Conservation (phyloP, 2,113 vertebrate species). For the Labeo rohita region DNA sequence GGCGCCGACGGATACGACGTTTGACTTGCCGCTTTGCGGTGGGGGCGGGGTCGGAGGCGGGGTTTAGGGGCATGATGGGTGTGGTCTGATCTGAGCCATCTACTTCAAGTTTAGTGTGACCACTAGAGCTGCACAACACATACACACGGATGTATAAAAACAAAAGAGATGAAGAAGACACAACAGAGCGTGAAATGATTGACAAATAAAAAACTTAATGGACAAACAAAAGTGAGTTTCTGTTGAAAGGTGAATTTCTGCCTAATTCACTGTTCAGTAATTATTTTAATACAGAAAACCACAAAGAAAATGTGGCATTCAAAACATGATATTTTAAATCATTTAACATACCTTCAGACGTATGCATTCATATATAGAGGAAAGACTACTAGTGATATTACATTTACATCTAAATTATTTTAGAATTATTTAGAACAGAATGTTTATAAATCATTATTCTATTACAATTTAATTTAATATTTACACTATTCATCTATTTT, state of each 20-base stretch:
- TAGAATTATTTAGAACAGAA: too few relatives aligned
- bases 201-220: background rate
- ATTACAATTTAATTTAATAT: background rate
- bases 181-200: constrained; percentile 26
- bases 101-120: constrained; percentile 82
- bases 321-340: background rate
- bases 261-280: background rate
- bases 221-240: background rate
- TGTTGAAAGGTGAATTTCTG: background rate
- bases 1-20: constrained; percentile 81
- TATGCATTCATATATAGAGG: background rate
- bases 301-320: background rate
- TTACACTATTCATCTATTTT: too few relatives aligned
- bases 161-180: constrained; percentile 45
- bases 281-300: background rate
- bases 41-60: constrained; percentile 68
- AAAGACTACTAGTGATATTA: too few relatives aligned
- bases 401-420: background rate
- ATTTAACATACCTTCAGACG: background rate
- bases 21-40: constrained; percentile 82
- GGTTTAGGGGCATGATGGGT: constrained; percentile 74
- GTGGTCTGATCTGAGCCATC: constrained; percentile 76
- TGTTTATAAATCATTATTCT: background rate
- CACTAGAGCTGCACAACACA: constrained; percentile 77
- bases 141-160: constrained; percentile 65